These are phyloP conservation scores for Lagodon rhomboides DNA, from an alignment of 2,797 vertebrate species.

Conservation along the genomic window DNA sequence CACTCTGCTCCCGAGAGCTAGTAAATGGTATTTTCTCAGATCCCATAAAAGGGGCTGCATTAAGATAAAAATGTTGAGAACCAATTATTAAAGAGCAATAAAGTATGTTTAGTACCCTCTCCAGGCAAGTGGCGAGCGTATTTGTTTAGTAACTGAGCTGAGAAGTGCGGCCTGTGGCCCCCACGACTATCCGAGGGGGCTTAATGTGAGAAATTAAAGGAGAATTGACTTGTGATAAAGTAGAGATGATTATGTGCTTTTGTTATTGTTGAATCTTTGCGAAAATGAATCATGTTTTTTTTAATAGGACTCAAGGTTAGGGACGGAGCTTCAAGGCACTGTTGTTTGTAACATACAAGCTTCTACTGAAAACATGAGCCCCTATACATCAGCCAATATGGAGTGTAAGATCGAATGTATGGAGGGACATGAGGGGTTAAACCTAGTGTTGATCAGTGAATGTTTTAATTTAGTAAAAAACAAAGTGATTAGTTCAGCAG, in stretches of 20 bases:
- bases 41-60: constrained; percentile 80
- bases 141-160: constrained; percentile 63
- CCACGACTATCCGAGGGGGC: neutral
- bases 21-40: constrained; percentile 76
- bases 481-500: neutral
- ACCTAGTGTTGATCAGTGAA: too few relatives aligned
- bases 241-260: constrained; percentile 19
- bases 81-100: constrained; percentile 85
- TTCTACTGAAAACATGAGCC: neutral
- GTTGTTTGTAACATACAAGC: neutral
- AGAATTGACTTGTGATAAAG: neutral
- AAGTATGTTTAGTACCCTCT: constrained; percentile 82
- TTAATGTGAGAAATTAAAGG: neutral
- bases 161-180: constrained; percentile 17
- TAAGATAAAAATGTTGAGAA: constrained; percentile 82
- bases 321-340: neutral
- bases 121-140: constrained; percentile 59
- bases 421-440: neutral
- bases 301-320: neutral
- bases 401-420: neutral
- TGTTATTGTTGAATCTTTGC: neutral
- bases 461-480: neutral
- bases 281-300: neutral
- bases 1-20: constrained; percentile 66
- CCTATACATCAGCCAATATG: neutral